Conservation (phyloP, 2,797 vertebrate genomes). For the Nannoperca australis region DNA sequence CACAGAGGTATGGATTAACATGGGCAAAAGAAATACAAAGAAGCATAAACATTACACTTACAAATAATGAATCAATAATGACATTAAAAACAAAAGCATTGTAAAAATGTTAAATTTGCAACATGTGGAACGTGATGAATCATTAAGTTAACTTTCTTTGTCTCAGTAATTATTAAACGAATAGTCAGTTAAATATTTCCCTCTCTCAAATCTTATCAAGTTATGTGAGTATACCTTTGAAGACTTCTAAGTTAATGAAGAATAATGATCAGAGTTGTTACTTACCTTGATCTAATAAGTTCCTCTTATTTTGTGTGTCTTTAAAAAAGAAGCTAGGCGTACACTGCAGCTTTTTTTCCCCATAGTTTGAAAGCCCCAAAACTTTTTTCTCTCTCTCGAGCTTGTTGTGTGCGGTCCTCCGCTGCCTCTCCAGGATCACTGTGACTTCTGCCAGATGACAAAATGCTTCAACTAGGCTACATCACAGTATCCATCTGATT, state of each 20-base stretch:
- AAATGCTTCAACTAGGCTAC: not conserved
- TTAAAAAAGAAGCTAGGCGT: not conserved
- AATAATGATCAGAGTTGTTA: not conserved
- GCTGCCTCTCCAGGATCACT: not conserved
- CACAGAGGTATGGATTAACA: not conserved
- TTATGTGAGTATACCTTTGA: not conserved
- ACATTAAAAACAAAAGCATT: not conserved
- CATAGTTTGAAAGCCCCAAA: not conserved
- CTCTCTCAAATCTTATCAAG: not conserved
- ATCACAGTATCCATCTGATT: not conserved
- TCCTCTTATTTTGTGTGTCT: not conserved
- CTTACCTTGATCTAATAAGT: conserved; percentile 53
- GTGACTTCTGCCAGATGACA: conserved; percentile 1
- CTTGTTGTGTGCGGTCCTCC: not conserved
- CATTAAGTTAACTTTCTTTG: not conserved
- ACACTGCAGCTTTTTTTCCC: not conserved
- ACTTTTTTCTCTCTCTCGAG: not conserved
- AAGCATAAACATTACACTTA: not conserved
- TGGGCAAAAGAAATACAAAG: not conserved
- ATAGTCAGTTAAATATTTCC: not conserved
- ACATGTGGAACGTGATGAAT: not conserved
- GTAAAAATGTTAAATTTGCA: not conserved
- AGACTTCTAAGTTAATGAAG: not conserved
- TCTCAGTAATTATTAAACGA: not conserved
- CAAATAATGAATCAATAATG: not conserved